phyloP scores from a whole-genome alignment of 2,888 invertebrate species.

The Saturnia pavonia region DNA sequence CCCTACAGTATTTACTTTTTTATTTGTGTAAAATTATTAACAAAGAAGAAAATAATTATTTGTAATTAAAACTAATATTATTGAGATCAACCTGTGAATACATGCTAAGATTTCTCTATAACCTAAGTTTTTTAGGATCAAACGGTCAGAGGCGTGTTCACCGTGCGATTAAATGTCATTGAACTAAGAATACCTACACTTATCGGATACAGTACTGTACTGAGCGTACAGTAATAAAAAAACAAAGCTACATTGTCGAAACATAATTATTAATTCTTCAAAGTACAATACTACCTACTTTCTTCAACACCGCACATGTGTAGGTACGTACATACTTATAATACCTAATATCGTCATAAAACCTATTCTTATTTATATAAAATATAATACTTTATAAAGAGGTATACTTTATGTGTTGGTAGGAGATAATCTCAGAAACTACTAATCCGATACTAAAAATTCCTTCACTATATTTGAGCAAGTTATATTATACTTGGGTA shows the following conservation, averaged over 20 bases:
- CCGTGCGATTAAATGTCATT: slow-evolving; percentile 7
- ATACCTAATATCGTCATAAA: background rate
- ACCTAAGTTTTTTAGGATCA: slow-evolving; percentile 6
- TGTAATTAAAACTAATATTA: background rate
- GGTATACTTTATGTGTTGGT: too few relatives aligned
- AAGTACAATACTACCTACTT: background rate
- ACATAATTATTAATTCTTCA: background rate
- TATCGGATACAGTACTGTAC: background rate
- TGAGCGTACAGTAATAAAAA: background rate
- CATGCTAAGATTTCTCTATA: background rate
- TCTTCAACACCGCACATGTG: too few relatives aligned
- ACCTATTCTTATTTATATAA: background rate
- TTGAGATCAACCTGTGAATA: background rate
- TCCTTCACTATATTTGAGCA: too few relatives aligned
- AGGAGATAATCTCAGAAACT: too few relatives aligned
- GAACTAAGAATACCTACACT: slow-evolving; percentile 10
- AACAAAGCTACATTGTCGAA: background rate
- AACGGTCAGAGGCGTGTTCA: slow-evolving; percentile 9
- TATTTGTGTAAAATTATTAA: background rate
- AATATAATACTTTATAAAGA: too few relatives aligned
- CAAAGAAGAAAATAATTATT: background rate
- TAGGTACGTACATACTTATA: background rate
- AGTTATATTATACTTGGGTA: too few relatives aligned
- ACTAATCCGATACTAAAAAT: too few relatives aligned
- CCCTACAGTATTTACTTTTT: background rate